Percentiles rank a stretch among this genome's conserved stretches.
Evolutionary conservation across 2,113 vertebrate genomes (phyloP).

Genomic region (Gobiocypris rarus): DNA sequence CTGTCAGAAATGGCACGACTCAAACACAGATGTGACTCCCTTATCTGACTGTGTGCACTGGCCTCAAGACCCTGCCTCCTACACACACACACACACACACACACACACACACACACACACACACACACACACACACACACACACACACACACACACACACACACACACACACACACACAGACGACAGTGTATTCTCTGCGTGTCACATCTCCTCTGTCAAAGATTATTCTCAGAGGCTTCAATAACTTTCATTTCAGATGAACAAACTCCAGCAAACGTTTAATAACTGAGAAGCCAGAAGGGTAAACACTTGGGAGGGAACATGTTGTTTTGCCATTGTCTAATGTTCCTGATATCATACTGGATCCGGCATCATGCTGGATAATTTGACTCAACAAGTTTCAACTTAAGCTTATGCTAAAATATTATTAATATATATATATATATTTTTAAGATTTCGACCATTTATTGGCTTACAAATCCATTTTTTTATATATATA

Average conservation of each 20-base stretch:
- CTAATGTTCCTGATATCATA: neutral
- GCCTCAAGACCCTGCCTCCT: neutral
- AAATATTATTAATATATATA: too few relatives aligned
- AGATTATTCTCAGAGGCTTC: conserved; percentile 15
- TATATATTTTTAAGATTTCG: too few relatives aligned
- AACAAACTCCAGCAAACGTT: neutral
- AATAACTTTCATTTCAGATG: conserved; percentile 12
- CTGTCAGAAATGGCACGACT: neutral
- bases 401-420: neutral
- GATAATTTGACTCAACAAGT: neutral
- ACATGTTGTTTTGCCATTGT: neutral
- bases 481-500: too few relatives aligned
- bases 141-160: neutral
- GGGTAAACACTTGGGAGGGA: conserved; percentile 4
- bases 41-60: conserved; percentile 8
- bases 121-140: neutral
- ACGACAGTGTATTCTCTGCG: neutral
- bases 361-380: neutral
- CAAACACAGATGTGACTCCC: conserved; percentile 20
- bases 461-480: too few relatives aligned
- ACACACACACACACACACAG: neutral
- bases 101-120: neutral
- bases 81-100: neutral
- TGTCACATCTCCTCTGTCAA: conserved; percentile 2
- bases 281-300: neutral